Conservation (phyloP, 2,797 vertebrate species). For the Alfaro cultratus region DNA sequence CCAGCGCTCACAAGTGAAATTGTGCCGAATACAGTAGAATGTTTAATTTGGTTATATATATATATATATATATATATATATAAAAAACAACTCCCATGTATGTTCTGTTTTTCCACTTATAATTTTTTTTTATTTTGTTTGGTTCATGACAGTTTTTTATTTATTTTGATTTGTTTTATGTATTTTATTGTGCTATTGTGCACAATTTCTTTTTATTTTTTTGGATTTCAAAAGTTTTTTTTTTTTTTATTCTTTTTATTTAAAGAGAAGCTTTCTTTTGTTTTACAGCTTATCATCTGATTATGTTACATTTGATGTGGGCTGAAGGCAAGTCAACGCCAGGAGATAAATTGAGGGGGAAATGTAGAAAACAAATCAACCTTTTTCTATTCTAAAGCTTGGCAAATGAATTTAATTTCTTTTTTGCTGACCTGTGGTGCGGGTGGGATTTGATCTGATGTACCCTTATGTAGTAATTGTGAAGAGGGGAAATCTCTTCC, state of each 20-base stretch:
- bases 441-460: conserved; percentile 76
- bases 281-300: conserved; percentile 80
- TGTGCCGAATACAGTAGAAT: background rate
- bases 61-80: too few species aligned
- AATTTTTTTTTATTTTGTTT: conserved; percentile 49
- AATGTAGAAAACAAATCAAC: conserved; percentile 60
- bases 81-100: conserved; percentile 42
- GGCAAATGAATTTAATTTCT: conserved; percentile 61
- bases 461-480: conserved; percentile 82
- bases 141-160: conserved; percentile 42
- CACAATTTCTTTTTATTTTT: conserved; percentile 78
- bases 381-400: conserved; percentile 66
- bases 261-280: conserved; percentile 82
- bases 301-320: conserved; percentile 64
- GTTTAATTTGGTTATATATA: background rate
- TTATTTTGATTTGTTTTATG: conserved; percentile 71
- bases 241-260: conserved; percentile 80
- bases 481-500: conserved; percentile 82
- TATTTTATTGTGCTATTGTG: conserved; percentile 73
- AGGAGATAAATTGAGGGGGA: conserved; percentile 54
- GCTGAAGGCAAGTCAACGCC: conserved; percentile 62
- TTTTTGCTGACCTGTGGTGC: conserved; percentile 78
- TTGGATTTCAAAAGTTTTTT: conserved; percentile 86
- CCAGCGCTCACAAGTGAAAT: background rate
- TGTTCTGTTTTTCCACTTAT: conserved; percentile 30